Percentiles rank a stretch among this genome's conserved stretches.
Conservation (phyloP, 2,113 vertebrate species). For the Eurypyga helias region DNA sequence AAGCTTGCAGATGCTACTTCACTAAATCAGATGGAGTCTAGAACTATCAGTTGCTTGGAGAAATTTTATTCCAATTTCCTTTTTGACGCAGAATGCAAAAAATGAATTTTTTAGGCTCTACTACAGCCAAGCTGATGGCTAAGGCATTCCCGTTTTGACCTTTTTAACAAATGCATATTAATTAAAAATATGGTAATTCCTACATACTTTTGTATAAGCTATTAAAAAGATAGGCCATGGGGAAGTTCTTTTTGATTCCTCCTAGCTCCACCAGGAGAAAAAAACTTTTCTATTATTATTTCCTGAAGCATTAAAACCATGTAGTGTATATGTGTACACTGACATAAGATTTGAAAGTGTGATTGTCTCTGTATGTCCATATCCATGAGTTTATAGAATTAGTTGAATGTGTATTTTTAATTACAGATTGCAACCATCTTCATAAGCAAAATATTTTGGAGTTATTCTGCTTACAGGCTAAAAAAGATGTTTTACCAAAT, state of each 20-base stretch:
- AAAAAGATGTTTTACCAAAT: background rate
- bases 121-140: slow-evolving; percentile 34
- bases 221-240: background rate
- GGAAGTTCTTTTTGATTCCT: background rate
- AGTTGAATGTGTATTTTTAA: background rate
- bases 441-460: background rate
- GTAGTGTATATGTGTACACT: background rate
- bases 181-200: slow-evolving; percentile 48
- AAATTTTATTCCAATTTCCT: slow-evolving; percentile 56
- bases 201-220: background rate
- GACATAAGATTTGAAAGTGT: background rate
- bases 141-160: slow-evolving; percentile 55
- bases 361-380: background rate
- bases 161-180: slow-evolving; percentile 43
- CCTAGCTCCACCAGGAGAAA: background rate
- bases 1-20: background rate
- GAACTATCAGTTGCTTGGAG: slow-evolving; percentile 30
- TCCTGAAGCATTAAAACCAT: background rate
- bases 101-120: slow-evolving; percentile 10
- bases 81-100: slow-evolving; percentile 14
- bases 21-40: slow-evolving; percentile 19
- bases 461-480: background rate
- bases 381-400: background rate
- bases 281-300: background rate
- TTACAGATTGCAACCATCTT: background rate